These are phyloP conservation scores for Delia radicum DNA, from an alignment of 1,140 invertebrate genomes.

Conservation along the genomic window DNA sequence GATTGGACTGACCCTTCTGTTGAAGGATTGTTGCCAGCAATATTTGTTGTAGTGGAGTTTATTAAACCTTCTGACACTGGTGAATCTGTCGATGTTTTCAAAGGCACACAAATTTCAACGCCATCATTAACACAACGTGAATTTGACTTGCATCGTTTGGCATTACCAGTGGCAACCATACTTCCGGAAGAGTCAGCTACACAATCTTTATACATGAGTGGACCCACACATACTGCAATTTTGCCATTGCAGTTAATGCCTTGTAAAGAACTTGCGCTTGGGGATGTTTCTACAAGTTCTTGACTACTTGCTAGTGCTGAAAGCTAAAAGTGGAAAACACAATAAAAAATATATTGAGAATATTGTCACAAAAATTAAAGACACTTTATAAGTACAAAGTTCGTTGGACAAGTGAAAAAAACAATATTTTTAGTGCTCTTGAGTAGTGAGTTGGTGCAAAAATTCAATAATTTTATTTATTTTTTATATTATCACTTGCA, in stretches of 20 bases:
- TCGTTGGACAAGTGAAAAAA: too few relatives aligned
- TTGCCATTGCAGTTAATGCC: conserved; percentile 39
- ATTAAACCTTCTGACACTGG: conserved; percentile 38
- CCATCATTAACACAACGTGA: conserved; percentile 48
- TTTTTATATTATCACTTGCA: neutral
- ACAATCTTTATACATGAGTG: conserved; percentile 39
- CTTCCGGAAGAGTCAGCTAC: conserved; percentile 18
- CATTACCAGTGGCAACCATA: conserved; percentile 31
- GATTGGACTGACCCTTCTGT: neutral
- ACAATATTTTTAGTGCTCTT: neutral
- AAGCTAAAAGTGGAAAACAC: too few relatives aligned
- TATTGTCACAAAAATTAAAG: too few relatives aligned
- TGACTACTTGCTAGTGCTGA: neutral
- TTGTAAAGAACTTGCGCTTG: neutral
- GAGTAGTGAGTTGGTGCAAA: neutral
- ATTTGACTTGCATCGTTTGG: conserved; percentile 32
- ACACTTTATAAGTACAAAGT: too few relatives aligned
- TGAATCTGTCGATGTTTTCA: conserved; percentile 36
- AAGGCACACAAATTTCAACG: conserved; percentile 42
- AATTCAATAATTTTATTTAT: neutral
- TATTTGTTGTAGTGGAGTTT: conserved; percentile 28
- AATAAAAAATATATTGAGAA: too few relatives aligned
- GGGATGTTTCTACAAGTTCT: conserved; percentile 1
- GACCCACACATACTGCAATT: conserved; percentile 42
- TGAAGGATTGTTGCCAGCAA: neutral